Evolutionary conservation across 2,888 invertebrate genomes (phyloP).

Genomic region (Orthonychiurus folsomi): DNA sequence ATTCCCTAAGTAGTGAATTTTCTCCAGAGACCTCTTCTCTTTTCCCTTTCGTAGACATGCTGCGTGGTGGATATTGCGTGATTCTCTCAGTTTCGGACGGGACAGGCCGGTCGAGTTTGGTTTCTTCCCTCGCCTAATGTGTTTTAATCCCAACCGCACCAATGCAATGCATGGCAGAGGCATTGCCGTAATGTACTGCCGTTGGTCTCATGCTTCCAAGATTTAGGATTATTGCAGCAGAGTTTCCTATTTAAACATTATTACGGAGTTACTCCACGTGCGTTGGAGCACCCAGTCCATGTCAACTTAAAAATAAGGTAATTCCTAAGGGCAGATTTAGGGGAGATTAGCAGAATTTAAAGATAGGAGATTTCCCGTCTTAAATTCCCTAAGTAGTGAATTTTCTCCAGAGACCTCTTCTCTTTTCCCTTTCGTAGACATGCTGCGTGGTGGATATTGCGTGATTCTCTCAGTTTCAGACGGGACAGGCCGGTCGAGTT

Average conservation of each 20-base stretch:
- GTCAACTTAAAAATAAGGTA: no score
- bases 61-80: neutral
- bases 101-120: neutral
- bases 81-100: neutral
- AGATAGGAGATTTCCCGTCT: conserved; percentile 1
- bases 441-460: no score
- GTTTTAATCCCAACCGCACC: neutral
- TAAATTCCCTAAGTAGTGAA: neutral
- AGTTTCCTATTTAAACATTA: neutral
- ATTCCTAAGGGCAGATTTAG: neutral
- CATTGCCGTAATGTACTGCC: no score
- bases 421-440: neutral
- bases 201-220: neutral
- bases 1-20: neutral
- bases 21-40: neutral
- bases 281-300: neutral
- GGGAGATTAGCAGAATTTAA: no score
- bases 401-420: neutral
- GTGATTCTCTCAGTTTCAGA: no score
- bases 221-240: neutral
- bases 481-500: neutral
- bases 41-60: neutral
- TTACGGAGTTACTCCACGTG: neutral
- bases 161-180: neutral
- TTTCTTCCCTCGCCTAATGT: no score